Percentiles rank a stretch among this genome's conserved stretches.
Evolutionary conservation across 2,797 vertebrate species (phyloP).

Genomic region (Falco berigora): DNA sequence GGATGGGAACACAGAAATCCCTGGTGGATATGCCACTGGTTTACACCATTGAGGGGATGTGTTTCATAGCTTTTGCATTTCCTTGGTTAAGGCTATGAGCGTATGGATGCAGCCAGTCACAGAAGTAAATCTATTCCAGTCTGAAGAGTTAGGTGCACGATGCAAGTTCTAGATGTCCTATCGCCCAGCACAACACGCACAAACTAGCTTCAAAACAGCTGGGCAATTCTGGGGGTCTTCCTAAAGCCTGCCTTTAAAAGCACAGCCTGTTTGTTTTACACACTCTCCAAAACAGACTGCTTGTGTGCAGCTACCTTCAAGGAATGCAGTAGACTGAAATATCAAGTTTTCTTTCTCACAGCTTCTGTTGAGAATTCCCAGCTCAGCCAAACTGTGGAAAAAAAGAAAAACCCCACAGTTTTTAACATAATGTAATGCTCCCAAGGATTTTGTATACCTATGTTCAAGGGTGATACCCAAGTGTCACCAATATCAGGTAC

Average conservation of each 20-base stretch:
- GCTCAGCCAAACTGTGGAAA: neutral
- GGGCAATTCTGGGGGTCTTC: neutral
- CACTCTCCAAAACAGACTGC: neutral
- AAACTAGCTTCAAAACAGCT: neutral
- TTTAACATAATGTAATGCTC: neutral
- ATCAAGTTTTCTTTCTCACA: neutral
- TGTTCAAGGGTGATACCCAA: neutral
- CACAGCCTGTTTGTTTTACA: neutral
- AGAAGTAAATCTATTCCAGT: neutral
- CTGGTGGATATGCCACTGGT: neutral
- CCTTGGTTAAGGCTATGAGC: neutral
- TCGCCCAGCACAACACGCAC: neutral
- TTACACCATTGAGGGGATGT: neutral
- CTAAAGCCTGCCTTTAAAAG: neutral
- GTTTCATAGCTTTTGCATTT: neutral
- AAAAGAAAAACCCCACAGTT: accelerated
- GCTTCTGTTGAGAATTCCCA: neutral
- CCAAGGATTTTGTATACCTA: neutral
- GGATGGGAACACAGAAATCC: neutral
- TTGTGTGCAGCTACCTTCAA: neutral
- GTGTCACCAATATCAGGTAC: neutral
- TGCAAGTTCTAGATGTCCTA: neutral
- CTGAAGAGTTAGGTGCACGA: accelerated
- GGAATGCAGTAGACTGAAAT: neutral
- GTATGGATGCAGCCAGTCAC: neutral